Evolutionary conservation across 2,797 vertebrate genomes (phyloP).

Genomic region (Sebastes elongatus): DNA sequence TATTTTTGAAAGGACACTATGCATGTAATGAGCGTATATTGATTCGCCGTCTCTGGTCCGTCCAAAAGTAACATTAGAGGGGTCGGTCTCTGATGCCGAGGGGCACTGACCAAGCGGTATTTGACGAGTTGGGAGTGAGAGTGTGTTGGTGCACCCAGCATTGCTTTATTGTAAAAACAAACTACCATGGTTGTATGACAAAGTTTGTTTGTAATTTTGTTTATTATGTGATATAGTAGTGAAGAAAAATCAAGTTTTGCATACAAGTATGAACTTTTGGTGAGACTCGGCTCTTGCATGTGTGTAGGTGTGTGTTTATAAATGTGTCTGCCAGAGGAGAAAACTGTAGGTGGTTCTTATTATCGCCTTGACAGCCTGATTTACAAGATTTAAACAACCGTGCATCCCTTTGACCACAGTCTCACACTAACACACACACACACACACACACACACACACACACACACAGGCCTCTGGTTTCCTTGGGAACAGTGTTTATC

Average conservation of each 20-base stretch:
- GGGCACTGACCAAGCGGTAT: too few relatives aligned
- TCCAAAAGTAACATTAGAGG: too few relatives aligned
- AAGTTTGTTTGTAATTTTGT: background rate
- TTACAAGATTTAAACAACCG: slow-evolving; percentile 53
- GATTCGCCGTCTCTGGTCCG: too few relatives aligned
- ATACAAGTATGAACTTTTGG: background rate
- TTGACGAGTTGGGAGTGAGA: too few relatives aligned
- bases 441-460: background rate
- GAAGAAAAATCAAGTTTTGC: background rate
- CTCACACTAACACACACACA: background rate
- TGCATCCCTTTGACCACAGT: slow-evolving; percentile 37
- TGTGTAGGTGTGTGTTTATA: slow-evolving; percentile 11
- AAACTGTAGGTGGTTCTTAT: slow-evolving; percentile 41
- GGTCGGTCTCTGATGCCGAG: too few relatives aligned
- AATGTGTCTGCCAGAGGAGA: slow-evolving; percentile 8
- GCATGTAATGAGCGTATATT: too few relatives aligned
- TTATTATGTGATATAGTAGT: background rate
- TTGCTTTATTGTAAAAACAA: background rate
- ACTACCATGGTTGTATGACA: background rate
- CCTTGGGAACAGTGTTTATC: slow-evolving; percentile 66
- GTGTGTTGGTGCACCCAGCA: too few relatives aligned
- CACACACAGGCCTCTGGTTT: slow-evolving; percentile 31
- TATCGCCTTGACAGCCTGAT: slow-evolving; percentile 39
- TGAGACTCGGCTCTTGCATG: background rate
- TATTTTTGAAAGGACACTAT: too few relatives aligned